A percentile compares a stretch with the other conserved stretches of the same genome.
These are phyloP conservation scores for Drosophila nigritarsus DNA, from an alignment of 2,888 invertebrate species.

Conservation along the genomic window DNA sequence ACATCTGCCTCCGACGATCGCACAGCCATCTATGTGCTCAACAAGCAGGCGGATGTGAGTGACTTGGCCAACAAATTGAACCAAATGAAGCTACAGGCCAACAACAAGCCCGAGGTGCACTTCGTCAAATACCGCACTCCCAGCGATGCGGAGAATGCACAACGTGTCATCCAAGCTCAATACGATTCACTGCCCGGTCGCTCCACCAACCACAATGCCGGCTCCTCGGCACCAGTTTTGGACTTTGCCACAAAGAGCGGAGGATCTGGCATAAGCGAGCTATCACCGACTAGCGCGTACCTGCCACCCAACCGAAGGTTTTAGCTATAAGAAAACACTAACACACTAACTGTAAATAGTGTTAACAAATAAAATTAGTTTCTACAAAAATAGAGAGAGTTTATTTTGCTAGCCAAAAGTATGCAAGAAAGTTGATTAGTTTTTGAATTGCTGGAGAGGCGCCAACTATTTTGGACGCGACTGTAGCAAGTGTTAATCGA, in stretches of 20 bases:
- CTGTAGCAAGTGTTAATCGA: conserved; percentile 7
- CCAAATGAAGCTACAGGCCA: conserved; percentile 58
- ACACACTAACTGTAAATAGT: conserved; percentile 25
- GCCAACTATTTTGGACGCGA: conserved; percentile 15
- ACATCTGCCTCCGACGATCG: conserved; percentile 77
- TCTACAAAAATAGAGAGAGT: background rate
- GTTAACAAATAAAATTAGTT: conserved; percentile 40
- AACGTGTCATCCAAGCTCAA: conserved; percentile 80
- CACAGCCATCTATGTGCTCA: conserved; percentile 81
- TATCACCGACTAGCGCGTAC: conserved; percentile 64
- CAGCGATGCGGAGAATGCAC: conserved; percentile 82
- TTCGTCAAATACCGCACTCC: conserved; percentile 83
- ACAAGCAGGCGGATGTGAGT: conserved; percentile 79
- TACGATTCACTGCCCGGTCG: conserved; percentile 77
- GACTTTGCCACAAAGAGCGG: conserved; percentile 71
- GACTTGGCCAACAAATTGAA: conserved; percentile 75
- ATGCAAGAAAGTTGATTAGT: conserved; percentile 20
- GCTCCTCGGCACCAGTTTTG: conserved; percentile 70
- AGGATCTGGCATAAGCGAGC: conserved; percentile 24
- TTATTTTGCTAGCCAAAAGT: conserved; percentile 27
- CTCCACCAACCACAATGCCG: conserved; percentile 71
- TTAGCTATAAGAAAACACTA: conserved; percentile 35
- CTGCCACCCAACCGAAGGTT: conserved; percentile 75
- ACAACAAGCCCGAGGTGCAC: conserved; percentile 80
- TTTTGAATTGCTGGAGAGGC: background rate